Base-by-base conservation (phyloP, 2,888 invertebrate species). In the Tricholauxania praeusta region DNA sequence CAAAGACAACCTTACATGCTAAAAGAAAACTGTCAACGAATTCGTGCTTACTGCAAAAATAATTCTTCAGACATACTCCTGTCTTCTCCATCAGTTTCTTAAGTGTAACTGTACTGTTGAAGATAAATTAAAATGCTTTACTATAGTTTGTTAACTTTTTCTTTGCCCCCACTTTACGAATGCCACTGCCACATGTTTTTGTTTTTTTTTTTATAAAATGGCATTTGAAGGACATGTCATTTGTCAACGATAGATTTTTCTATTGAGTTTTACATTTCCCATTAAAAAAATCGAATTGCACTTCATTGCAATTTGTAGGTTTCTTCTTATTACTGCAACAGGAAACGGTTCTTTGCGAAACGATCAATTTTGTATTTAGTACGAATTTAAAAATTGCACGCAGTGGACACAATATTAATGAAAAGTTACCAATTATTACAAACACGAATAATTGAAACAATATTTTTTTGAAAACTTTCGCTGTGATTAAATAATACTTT, bases 341-440 rank as follows among this genome's bases (percentile, higher is more conserved):
- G 49, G 66, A 78, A 78, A 75, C 78, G 80, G 78, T 39, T 39
- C 39, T 83, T 39, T 39, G 39, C 10, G 39, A 10, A 1, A 10
- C 39, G 84, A 84, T 82, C 84, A 82, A 83, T 79, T 83, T 82
- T 39, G 65, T 64, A 77, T 75, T 82, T 81, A 84, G 85, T 84
- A 79, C 84, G 82, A 84, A 78, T 82, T 79, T 68, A 79, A 78
- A 78, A 80, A 82, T 82, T 81, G 84, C 79, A 76, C 77, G 79
- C 68, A 72, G 55, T 67, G 66, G 75, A 52, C 70, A 53, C 32
- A 62, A 7, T 70, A 28, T 60, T 47, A 12, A 17, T 15, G 39
- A 55, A 62, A 68, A 68, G 57, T 60, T 47, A 12, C 32, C 52
- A 39, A 39, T 39, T 39, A 39, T 39, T 39, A 39, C 8, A 2